Evolutionary conservation across 1,140 invertebrate genomes (phyloP), one percentile per base, ranked within the genome.

Genomic region (Megathymus violae): DNA sequence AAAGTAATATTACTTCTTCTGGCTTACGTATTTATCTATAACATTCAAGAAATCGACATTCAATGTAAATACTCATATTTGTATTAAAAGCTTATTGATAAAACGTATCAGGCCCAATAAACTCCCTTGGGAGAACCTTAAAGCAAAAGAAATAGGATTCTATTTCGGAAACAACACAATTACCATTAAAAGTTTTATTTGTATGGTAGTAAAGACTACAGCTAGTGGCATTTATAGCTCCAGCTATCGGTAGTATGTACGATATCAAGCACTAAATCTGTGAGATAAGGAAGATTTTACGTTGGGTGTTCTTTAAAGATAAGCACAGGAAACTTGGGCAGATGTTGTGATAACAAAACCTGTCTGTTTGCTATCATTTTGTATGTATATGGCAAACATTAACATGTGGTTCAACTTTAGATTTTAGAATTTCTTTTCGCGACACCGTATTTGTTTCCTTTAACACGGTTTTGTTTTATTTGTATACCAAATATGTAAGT

Each of bases 251-350:
- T 13, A 31, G 6, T 5, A 15, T 34, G 43, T 15, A 9, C 40
- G 63, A 65, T 60, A 60, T 65, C 56, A 41, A 6, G 14, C 47
- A 17, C 31, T 65, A 60, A 48, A 47, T 16, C 40, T 59, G 5
- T 7, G 47, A 31, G 46, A 22, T 36, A 65, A 60, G 41, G 63
- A 22, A 47, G 16, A 46, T 41, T 46, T 58, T 58, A 25, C 41
- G 38, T n/a, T 58, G 54, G 16, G 17, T 46, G 6, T 46, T 36
- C 34, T 34, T 1, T 22, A 31, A 48, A 41, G 63, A 65, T 65
- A 65, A 65, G 63, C 63, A 43, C 63, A 65, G 63, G 63, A 65
- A 65, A 65, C 46, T 58, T 58, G 54, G 41, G 47, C 63, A 65
- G 63, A 65, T 65, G 63, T 60, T 65, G 58, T 52, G 63, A 47